Evolutionary conservation across 2,113 vertebrate species (phyloP), one percentile per base, ranked within the genome.

Genomic region (Lanius ludovicianus): DNA sequence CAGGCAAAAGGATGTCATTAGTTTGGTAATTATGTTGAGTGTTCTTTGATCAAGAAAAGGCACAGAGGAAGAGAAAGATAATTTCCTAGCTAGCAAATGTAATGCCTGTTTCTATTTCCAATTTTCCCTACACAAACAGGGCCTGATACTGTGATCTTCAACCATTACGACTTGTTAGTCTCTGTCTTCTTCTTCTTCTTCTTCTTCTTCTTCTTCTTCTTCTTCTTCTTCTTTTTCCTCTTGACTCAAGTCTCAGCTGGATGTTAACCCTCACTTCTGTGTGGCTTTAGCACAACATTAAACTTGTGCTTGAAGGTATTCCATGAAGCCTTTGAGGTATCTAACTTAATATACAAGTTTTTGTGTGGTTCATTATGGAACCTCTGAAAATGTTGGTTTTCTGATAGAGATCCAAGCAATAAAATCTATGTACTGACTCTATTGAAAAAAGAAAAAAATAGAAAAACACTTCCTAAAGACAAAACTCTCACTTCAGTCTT

Each of bases 31-130:
- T 83, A 92, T 52, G 84, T 80, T 85, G 94, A 96, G 64, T 89
- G 65, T 87, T 93, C 93, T 97, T 95, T 97, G 90, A 98, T 97
- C 96, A 98, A 95, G 94, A 91, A 82, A 83, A 88, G 39, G 79
- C 44, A 65, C 83, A 96, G 56, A 80, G 46, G 69, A 92, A 96
- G 73, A 94, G 60, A 93, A 95, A 93, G 56, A 92, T 91, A 16
- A 85, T 94, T 97, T 97, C 57, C 85, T 92, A 89, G 31, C 33
- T 73, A 88, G 71, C 44, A 96, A 95, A 96, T 15, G n/a, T 31
- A 93, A 57, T 50, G 50, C 41, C 55, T 78, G 12, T 93, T 90
- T 93, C 55, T 73, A 75, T 62, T 84, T 63, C 33, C 28, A 89
- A 73, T 88, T 95, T 91, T 64, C 65, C 65, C 63, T 60, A 53